Evolutionary conservation across 2,113 vertebrate genomes (phyloP).

Genomic region (Zootoca vivipara): DNA sequence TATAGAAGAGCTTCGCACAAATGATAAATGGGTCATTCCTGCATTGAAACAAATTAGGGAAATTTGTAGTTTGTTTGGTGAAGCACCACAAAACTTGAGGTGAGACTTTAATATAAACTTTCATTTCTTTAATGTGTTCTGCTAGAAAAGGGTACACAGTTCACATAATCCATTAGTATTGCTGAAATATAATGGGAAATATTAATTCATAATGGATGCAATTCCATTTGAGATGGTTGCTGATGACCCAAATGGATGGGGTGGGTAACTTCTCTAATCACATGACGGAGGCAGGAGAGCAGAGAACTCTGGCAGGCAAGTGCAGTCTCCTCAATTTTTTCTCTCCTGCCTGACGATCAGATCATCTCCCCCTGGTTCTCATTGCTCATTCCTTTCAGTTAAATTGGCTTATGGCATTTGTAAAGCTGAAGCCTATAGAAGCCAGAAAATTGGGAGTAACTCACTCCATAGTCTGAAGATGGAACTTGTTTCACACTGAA

Average conservation of each 20-base stretch:
- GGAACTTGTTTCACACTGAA: neutral
- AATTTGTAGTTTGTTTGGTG: conserved; percentile 99
- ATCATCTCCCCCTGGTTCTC: too few species aligned
- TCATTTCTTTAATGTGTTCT: neutral
- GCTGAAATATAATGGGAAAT: neutral
- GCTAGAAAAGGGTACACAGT: neutral
- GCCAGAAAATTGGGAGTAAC: neutral
- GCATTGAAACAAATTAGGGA: conserved; percentile 98
- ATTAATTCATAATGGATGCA: neutral
- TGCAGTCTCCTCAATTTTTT: too few species aligned
- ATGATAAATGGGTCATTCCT: conserved; percentile 99
- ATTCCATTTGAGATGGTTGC: neutral
- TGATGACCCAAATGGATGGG: too few species aligned
- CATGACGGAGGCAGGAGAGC: too few species aligned
- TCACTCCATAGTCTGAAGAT: neutral
- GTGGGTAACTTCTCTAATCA: too few species aligned
- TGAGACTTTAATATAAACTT: conserved; percentile 64
- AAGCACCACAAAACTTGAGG: conserved; percentile 99
- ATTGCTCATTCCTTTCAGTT: too few species aligned
- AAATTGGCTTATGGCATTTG: neutral
- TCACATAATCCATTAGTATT: neutral
- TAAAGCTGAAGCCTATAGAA: neutral
- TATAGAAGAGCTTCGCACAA: conserved; percentile 98
- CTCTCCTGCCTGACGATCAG: too few species aligned
- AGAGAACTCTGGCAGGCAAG: too few species aligned